Conservation (phyloP, 2,888 invertebrate genomes). For the Spicauda simplicius region DNA sequence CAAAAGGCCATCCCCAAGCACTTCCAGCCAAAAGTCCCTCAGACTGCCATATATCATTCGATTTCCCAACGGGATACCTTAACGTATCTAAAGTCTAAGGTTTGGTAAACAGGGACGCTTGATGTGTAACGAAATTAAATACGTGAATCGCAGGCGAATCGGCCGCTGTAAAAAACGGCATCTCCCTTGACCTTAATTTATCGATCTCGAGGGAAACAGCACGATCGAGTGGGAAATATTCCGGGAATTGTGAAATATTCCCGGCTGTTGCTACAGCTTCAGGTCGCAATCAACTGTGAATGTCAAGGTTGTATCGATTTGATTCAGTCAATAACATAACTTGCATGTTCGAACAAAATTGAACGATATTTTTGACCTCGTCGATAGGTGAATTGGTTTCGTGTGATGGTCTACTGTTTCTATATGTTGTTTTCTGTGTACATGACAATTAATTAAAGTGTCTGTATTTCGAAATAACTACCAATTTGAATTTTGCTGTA, state of each 20-base stretch:
- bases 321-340: not conserved
- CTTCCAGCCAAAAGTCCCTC: slow-evolving; percentile 21
- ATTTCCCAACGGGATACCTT: slow-evolving; percentile 47
- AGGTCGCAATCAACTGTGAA: not conserved
- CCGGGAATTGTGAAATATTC: not conserved
- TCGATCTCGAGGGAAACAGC: slow-evolving; percentile 51
- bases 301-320: slow-evolving; percentile 3
- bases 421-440: too few species aligned
- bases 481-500: too few species aligned
- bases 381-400: not conserved
- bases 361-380: not conserved
- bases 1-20: slow-evolving; percentile 22
- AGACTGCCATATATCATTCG: slow-evolving; percentile 44
- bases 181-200: slow-evolving; percentile 60
- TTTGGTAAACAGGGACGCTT: slow-evolving; percentile 37
- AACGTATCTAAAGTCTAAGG: slow-evolving; percentile 30
- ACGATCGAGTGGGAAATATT: not conserved
- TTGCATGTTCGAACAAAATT: not conserved
- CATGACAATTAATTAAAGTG: too few species aligned
- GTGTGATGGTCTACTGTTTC: too few species aligned
- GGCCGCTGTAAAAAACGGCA: slow-evolving; percentile 48
- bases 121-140: slow-evolving; percentile 75
- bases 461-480: too few species aligned
- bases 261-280: not conserved
- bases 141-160: slow-evolving; percentile 78